Evolutionary conservation across 2,888 invertebrate species (phyloP).

Genomic region (Orthosia incerta): DNA sequence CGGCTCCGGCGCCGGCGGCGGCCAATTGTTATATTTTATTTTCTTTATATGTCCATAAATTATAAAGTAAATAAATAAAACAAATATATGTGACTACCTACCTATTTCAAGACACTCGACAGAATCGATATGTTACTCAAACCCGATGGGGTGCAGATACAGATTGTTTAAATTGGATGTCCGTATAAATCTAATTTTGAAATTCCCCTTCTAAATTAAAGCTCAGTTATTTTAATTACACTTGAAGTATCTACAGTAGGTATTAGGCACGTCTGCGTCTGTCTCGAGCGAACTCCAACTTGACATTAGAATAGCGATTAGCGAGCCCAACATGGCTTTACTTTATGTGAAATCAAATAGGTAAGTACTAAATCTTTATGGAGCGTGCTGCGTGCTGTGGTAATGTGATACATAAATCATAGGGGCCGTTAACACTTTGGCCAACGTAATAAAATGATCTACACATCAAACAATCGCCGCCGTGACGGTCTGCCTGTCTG

Average conservation of each 20-base stretch:
- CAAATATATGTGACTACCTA: too few relatives aligned
- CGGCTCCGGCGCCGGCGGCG: too few relatives aligned
- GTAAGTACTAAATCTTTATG: neutral
- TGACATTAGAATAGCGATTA: too few relatives aligned
- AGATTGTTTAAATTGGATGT: too few relatives aligned
- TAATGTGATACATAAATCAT: constrained; percentile 9
- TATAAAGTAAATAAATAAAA: too few relatives aligned
- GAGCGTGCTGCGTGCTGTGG: too few relatives aligned
- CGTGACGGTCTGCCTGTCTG: too few relatives aligned
- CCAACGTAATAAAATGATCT: neutral
- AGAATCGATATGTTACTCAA: neutral
- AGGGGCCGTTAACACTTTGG: neutral
- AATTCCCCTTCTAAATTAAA: neutral
- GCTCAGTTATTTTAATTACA: neutral
- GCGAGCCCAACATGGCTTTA: neutral
- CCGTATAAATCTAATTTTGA: neutral
- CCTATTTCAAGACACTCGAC: neutral
- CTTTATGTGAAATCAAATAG: constrained; percentile 15
- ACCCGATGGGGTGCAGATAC: neutral
- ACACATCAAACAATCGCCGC: neutral
- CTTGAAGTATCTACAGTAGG: too few relatives aligned
- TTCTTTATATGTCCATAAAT: too few relatives aligned
- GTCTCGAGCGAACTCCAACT: neutral
- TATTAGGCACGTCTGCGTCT: too few relatives aligned
- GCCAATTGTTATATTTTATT: too few relatives aligned